phyloP scores from a whole-genome alignment of 2,113 vertebrate species.

The Urocolius indicus region DNA sequence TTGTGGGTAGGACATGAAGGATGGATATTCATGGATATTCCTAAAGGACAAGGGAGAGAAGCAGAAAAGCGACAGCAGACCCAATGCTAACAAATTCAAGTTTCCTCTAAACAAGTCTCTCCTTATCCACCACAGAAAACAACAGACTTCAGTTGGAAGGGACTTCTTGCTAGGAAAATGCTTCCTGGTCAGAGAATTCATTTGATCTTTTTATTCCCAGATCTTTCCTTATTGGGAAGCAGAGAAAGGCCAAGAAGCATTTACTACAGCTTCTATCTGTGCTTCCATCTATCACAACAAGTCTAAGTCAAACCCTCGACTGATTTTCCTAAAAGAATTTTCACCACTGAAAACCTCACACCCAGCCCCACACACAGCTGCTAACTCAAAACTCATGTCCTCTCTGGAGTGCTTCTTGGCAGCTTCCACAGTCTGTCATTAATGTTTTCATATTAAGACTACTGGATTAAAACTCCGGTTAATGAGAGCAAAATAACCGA shows the following conservation, averaged over 20 bases:
- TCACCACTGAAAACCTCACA: background rate
- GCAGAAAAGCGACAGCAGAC: background rate
- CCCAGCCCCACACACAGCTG: background rate
- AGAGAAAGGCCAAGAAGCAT: background rate
- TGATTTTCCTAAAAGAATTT: background rate
- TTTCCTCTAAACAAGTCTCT: background rate
- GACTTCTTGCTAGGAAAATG: background rate
- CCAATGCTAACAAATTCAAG: background rate
- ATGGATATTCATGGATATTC: too few species aligned
- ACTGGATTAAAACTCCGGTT: background rate
- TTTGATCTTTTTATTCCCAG: background rate
- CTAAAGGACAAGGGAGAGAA: background rate
- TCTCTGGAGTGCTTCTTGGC: background rate
- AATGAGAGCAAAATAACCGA: background rate
- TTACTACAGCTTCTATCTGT: background rate
- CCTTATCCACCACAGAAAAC: background rate
- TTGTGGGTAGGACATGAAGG: background rate
- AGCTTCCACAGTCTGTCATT: background rate
- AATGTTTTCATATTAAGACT: background rate
- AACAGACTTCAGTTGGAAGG: too few species aligned
- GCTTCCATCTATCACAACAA: background rate
- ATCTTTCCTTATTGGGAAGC: background rate
- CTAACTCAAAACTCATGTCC: background rate
- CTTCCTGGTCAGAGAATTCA: background rate
- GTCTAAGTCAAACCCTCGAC: background rate